phyloP scores from a whole-genome alignment of 1,140 invertebrate genomes.

The Zaprionus kolodkinae region DNA sequence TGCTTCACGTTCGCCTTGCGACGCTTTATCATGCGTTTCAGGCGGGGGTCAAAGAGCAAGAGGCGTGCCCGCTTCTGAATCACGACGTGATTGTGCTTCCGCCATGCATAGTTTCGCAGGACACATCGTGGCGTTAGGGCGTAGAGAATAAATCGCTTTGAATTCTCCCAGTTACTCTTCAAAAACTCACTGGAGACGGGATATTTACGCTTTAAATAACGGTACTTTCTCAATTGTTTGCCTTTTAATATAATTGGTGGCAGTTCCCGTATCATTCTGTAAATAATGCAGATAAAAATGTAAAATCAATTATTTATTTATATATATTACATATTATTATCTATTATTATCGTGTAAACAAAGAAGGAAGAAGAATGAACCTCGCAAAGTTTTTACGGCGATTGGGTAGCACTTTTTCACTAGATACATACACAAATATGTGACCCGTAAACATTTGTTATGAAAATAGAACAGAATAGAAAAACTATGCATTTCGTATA shows the following conservation, averaged over 20 bases:
- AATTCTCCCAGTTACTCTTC: slow-evolving; percentile 64
- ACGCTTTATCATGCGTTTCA: slow-evolving; percentile 60
- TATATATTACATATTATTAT: neutral
- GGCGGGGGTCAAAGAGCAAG: slow-evolving; percentile 70
- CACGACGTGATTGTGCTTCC: slow-evolving; percentile 41
- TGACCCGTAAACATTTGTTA: neutral
- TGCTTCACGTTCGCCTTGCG: slow-evolving; percentile 64
- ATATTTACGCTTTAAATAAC: slow-evolving; percentile 60
- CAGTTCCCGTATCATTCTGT: slow-evolving; percentile 60
- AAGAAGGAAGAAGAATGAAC: neutral
- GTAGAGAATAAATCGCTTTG: slow-evolving; percentile 66
- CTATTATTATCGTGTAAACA: neutral
- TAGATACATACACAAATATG: slow-evolving; percentile 17
- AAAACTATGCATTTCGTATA: neutral
- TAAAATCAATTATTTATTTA: neutral
- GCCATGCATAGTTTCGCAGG: slow-evolving; percentile 59
- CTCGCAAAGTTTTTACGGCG: neutral
- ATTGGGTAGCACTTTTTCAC: slow-evolving; percentile 38
- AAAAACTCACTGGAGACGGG: slow-evolving; percentile 65
- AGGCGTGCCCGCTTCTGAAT: slow-evolving; percentile 52
- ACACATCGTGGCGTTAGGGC: slow-evolving; percentile 59
- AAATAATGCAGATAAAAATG: slow-evolving; percentile 6
- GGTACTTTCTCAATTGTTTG: slow-evolving; percentile 56
- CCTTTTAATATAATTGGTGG: slow-evolving; percentile 56
- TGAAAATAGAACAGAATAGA: neutral